Base-by-base conservation (phyloP, 2,113 vertebrate species). In the Triplophysa rosa region DNA sequence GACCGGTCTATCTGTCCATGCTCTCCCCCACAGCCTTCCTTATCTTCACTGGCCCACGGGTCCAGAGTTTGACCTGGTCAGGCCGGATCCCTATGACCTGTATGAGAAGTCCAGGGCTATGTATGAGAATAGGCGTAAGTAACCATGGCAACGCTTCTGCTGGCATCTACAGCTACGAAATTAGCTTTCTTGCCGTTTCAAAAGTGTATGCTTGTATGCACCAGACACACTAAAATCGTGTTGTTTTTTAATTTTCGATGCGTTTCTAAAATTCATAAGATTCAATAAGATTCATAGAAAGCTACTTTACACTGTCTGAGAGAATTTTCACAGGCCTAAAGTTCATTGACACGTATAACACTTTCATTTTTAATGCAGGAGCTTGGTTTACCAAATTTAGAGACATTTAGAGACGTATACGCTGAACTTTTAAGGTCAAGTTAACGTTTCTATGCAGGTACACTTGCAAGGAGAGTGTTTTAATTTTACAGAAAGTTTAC, bases 91-190 rank as follows among this genome's bases (percentile, higher is more conserved):
- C 8, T 98, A 94, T 79, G 96, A 97, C 91, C 95, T 98, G 89
- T 99, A 96, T 90, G 95, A 98, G 92, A 96, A 96, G 94, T 98
- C 97, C 87, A 95, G 96, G 92, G 94, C 95, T 91, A 95, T 99
- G 94, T 99, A 95, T 97, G 97, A 98, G 94, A 98, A 95, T 96
- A 98, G 96, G 96, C 97, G 98, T 99, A 97, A 99, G 97, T 99
- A 96, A 90, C 88, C 16, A 8, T 26, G 17, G 45, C 23, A 69
- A 91, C 84, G 75, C 8, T 82, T 80, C 84, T 84, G 49, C 82
- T 81, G 45, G 40, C 40, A 24, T 1, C 13, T 19, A 17, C 17
- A 74, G 72, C 47, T 49, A 49, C 4, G 47, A 12, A 54, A 17
- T 54, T 17, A 49, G 23, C 23, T 70, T n/a, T 58, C 59, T 26